A percentile compares a stretch with the other conserved stretches of the same genome.
phyloP scores from a whole-genome alignment of 2,888 invertebrate species.

The Phyllotreta striolata region DNA sequence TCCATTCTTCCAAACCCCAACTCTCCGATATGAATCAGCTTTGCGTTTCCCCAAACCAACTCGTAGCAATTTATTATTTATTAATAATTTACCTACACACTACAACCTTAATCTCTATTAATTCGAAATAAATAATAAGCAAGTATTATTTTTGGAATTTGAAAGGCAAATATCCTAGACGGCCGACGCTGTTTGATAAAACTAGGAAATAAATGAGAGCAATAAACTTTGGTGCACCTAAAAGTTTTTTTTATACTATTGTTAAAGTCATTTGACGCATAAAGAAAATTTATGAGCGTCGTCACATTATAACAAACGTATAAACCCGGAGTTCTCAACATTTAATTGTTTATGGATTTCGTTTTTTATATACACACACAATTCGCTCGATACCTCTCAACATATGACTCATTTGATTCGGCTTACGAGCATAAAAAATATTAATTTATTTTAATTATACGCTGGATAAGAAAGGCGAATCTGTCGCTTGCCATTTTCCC shows the following conservation, averaged over 20 bases:
- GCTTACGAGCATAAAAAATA: background rate
- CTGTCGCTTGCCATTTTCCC: no score
- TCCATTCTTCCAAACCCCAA: no score
- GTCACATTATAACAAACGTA: constrained; percentile 28
- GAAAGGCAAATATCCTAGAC: background rate
- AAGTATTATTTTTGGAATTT: no score
- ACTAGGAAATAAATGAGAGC: constrained; percentile 20
- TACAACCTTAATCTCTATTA: no score
- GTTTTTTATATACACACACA: constrained; percentile 16
- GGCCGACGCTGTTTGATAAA: constrained; percentile 11
- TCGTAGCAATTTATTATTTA: no score
- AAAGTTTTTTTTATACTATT: constrained; percentile 32
- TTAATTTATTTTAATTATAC: no score
- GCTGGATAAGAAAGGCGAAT: no score
- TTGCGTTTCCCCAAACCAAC: no score
- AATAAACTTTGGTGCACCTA: constrained; percentile 27
- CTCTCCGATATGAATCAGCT: no score
- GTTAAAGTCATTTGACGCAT: constrained; percentile 37
- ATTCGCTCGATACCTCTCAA: constrained; percentile 20
- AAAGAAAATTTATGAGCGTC: constrained; percentile 33
- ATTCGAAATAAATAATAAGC: no score
- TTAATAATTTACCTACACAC: no score
- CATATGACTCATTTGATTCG: constrained; percentile 11
- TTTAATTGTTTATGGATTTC: constrained; percentile 31
- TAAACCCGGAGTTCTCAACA: constrained; percentile 25